Evolutionary conservation across 2,888 invertebrate species (phyloP).

Genomic region (Autographa gamma): DNA sequence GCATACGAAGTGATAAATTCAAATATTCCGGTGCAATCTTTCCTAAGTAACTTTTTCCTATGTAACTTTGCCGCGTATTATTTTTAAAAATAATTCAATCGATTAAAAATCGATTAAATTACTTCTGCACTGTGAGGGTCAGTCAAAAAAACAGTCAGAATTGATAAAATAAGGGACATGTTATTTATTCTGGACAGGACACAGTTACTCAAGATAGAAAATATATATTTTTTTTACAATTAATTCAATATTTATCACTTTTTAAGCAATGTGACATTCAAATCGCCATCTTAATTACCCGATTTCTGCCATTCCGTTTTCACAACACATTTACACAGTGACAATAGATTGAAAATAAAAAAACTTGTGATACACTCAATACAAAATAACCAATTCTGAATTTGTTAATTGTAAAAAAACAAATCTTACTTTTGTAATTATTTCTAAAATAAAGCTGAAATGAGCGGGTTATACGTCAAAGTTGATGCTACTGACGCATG

Average conservation of each 20-base stretch:
- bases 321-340: not conserved
- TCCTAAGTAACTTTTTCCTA: too few relatives aligned
- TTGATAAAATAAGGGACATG: too few relatives aligned
- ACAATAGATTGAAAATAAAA: not conserved
- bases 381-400: conserved; percentile 3
- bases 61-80: too few relatives aligned
- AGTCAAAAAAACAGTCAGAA: too few relatives aligned
- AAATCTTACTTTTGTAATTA: conserved; percentile 31
- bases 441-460: conserved; percentile 53
- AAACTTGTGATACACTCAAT: not conserved
- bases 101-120: too few relatives aligned
- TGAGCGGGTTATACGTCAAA: conserved; percentile 40
- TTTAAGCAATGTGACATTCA: not conserved
- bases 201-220: too few relatives aligned
- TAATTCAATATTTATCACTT: too few relatives aligned
- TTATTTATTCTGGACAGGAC: too few relatives aligned
- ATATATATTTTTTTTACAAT: not conserved
- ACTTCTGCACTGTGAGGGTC: too few relatives aligned
- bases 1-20: too few relatives aligned
- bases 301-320: not conserved
- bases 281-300: not conserved
- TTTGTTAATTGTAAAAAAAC: conserved; percentile 15
- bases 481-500: not conserved
- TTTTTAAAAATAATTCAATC: too few relatives aligned
- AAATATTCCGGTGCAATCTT: too few relatives aligned